These are phyloP conservation scores for Drosophila oshimai DNA, from an alignment of 1,140 invertebrate genomes.

Conservation along the genomic window DNA sequence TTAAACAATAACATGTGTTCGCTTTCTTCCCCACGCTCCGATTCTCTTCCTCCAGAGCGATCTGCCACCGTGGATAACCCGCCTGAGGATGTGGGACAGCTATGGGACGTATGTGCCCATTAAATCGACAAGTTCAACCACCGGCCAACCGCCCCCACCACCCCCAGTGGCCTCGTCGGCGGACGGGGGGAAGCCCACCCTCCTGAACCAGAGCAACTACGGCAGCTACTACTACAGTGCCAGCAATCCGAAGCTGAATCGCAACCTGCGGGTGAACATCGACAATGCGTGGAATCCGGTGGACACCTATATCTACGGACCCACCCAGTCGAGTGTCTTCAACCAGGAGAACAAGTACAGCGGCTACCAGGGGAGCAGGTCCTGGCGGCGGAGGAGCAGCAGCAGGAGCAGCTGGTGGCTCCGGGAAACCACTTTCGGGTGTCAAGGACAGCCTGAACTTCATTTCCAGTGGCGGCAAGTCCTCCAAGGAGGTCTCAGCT, in stretches of 20 bases:
- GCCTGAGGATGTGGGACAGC: conserved; percentile 85
- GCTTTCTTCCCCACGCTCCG: background rate
- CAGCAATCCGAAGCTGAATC: conserved; percentile 77
- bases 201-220: conserved; percentile 66
- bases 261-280: conserved; percentile 79
- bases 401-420: conserved; percentile 6
- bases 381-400: conserved; percentile 14
- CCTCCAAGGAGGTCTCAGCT: conserved; percentile 43
- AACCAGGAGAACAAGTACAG: conserved; percentile 82
- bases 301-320: conserved; percentile 82
- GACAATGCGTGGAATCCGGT: conserved; percentile 83
- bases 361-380: conserved; percentile 65
- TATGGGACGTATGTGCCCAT: conserved; percentile 80
- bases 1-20: conserved; percentile 52
- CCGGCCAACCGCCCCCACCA: conserved; percentile 72
- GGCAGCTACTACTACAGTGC: conserved; percentile 81
- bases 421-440: conserved; percentile 46
- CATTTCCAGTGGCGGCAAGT: conserved; percentile 57
- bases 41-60: conserved; percentile 51
- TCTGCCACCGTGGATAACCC: conserved; percentile 84
- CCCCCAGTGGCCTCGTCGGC: conserved; percentile 73
- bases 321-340: conserved; percentile 81
- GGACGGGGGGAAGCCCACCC: conserved; percentile 66
- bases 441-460: conserved; percentile 77
- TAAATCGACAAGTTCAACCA: conserved; percentile 74